Conservation (phyloP, 2,888 invertebrate genomes). For the Marasmarcha lunaedactyla region DNA sequence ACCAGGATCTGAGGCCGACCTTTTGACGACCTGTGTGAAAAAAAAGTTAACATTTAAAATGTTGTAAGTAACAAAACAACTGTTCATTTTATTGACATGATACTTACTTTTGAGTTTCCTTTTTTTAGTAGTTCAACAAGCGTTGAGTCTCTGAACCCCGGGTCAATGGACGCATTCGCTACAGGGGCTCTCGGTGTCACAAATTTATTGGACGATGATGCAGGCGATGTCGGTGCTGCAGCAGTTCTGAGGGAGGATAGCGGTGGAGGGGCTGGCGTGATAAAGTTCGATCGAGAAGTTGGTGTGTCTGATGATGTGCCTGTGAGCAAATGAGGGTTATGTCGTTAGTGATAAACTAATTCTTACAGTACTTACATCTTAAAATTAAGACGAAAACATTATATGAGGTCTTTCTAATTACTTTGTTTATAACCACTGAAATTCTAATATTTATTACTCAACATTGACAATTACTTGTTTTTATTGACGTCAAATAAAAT, state of each 20-base stretch:
- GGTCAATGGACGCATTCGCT: conserved; percentile 34
- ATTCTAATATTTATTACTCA: too few relatives aligned
- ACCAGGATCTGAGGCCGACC: conserved; percentile 80
- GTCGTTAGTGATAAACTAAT: too few relatives aligned
- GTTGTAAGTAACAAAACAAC: conserved; percentile 2
- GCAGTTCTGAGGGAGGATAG: conserved; percentile 43
- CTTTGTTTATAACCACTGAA: too few relatives aligned
- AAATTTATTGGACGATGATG: conserved; percentile 53
- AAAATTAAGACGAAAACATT: too few relatives aligned
- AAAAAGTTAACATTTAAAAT: conserved; percentile 1
- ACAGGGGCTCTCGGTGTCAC: conserved; percentile 53
- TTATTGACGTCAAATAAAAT: too few relatives aligned
- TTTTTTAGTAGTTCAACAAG: conserved; percentile 83
- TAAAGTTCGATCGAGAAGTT: conserved; percentile 42
- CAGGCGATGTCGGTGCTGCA: conserved; percentile 48
- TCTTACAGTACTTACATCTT: too few relatives aligned
- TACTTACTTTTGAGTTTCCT: conserved; percentile 68
- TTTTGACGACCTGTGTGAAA: conserved; percentile 74
- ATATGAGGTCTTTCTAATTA: too few relatives aligned
- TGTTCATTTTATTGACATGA: too few relatives aligned
- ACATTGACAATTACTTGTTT: too few relatives aligned
- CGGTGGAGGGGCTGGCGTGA: conserved; percentile 56
- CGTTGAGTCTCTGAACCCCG: conserved; percentile 78
- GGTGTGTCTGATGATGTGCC: conserved; percentile 34
- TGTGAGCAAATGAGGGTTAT: conserved; percentile 18